phyloP scores from a whole-genome alignment of 2,888 invertebrate genomes.

The Euspilapteryx auroguttella region DNA sequence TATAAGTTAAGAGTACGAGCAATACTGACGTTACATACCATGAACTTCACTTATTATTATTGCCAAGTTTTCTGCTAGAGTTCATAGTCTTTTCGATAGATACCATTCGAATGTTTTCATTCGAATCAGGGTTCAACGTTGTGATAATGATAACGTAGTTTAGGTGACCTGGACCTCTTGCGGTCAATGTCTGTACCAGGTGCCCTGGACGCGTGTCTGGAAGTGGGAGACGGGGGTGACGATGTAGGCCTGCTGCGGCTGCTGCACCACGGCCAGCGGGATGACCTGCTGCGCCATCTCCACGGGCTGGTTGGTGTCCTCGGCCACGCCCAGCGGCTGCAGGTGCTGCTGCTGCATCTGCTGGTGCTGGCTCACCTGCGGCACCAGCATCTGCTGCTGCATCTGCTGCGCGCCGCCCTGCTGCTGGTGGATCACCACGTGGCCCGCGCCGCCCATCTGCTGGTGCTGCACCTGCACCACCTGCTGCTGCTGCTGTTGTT shows the following conservation, averaged over 20 bases:
- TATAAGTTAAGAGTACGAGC: conserved; percentile 34
- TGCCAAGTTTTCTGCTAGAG: conserved; percentile 19
- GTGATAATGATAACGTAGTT: no score
- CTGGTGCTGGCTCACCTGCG: conserved; percentile 54
- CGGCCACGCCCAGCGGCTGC: conserved; percentile 21
- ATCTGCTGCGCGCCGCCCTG: conserved; percentile 31
- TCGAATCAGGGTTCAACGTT: no score
- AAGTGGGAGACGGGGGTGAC: conserved; percentile 69
- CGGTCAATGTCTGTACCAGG: conserved; percentile 58
- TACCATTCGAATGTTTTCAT: no score
- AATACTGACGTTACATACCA: conserved; percentile 51
- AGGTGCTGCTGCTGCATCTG: conserved; percentile 48
- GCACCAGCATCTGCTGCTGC: conserved; percentile 53
- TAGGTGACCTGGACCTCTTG: no score
- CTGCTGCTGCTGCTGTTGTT: conserved; percentile 13
- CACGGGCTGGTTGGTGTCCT: conserved; percentile 56
- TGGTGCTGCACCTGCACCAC: conserved; percentile 17
- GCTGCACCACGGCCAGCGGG: conserved; percentile 64
- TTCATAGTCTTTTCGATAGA: no score
- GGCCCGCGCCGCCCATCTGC: conserved; percentile 36
- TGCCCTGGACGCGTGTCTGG: conserved; percentile 64
- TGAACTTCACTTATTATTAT: conserved; percentile 36
- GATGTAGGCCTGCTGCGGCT: conserved; percentile 66
- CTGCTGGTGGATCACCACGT: conserved; percentile 44
- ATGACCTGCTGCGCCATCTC: conserved; percentile 68